Evolutionary conservation across 2,113 vertebrate genomes (phyloP).

Genomic region (Hypocryptadius cinnamomeus): DNA sequence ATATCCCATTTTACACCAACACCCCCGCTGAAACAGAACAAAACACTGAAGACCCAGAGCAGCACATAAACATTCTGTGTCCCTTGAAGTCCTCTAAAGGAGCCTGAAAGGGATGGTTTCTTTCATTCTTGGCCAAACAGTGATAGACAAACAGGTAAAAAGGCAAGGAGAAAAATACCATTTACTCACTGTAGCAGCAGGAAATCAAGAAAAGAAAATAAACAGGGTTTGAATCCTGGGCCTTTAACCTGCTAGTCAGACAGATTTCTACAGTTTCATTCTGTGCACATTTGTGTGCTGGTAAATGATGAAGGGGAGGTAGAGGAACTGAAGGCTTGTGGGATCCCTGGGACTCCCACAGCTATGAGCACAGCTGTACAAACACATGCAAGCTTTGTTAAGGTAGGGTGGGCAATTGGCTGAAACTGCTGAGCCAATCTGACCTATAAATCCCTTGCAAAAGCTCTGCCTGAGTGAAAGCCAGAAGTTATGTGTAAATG

Average conservation of each 20-base stretch:
- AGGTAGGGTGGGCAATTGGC: conserved; percentile 85
- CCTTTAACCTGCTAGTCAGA: conserved; percentile 76
- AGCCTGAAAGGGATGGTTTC: conserved; percentile 42
- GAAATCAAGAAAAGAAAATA: conserved; percentile 82
- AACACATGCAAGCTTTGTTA: conserved; percentile 88
- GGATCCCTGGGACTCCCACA: conserved; percentile 81
- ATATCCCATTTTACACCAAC: background rate
- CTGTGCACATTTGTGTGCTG: conserved; percentile 73
- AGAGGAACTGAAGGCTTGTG: conserved; percentile 75
- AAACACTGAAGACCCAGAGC: conserved; percentile 1
- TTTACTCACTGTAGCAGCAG: conserved; percentile 82
- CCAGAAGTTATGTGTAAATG: conserved; percentile 72
- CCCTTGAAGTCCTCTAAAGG: conserved; percentile 42
- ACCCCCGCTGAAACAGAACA: background rate
- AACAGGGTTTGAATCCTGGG: conserved; percentile 73
- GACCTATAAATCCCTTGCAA: conserved; percentile 80
- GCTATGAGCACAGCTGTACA: conserved; percentile 89
- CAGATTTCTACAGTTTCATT: conserved; percentile 73
- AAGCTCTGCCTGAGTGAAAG: conserved; percentile 73
- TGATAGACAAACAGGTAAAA: conserved; percentile 73
- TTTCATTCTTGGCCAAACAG: conserved; percentile 59
- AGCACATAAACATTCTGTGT: background rate
- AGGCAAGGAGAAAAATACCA: conserved; percentile 66
- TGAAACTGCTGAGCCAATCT: conserved; percentile 82
- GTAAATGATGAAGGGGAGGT: conserved; percentile 75